Conservation (phyloP, 2,113 vertebrate genomes). For the Scartelaos histophorus region DNA sequence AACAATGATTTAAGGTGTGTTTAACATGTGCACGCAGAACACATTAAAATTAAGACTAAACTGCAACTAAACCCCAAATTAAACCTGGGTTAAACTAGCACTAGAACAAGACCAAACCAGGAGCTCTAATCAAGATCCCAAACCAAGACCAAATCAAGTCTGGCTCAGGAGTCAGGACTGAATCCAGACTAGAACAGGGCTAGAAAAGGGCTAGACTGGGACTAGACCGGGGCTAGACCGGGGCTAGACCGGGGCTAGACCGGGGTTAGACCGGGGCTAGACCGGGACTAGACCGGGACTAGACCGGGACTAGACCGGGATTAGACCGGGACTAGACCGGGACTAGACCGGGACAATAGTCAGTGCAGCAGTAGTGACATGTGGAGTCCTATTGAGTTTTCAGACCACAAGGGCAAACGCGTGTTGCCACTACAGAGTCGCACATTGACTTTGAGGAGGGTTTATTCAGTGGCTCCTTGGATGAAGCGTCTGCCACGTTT, state of each 20-base stretch:
- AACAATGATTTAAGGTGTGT: not conserved
- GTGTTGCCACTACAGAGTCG: not conserved
- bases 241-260: too few relatives aligned
- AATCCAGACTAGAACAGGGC: not conserved
- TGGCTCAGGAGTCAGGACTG: not conserved
- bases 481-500: not conserved
- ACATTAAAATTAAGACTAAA: not conserved
- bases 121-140: too few relatives aligned
- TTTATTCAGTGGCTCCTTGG: not conserved
- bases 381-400: not conserved
- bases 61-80: too few relatives aligned
- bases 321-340: not conserved
- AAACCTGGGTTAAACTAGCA: too few relatives aligned
- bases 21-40: not conserved
- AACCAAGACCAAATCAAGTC: too few relatives aligned
- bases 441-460: not conserved
- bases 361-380: not conserved
- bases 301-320: too few relatives aligned
- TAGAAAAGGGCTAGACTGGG: not conserved
- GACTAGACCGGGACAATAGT: not conserved
- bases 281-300: too few relatives aligned
- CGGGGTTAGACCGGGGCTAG: too few relatives aligned
- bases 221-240: too few relatives aligned
- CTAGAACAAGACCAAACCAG: too few relatives aligned
- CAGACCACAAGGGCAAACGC: slow-evolving; percentile 4